Evolutionary conservation across 2,797 vertebrate species (phyloP), one percentile per base, ranked within the genome.

Genomic region (Coregonus sp.): DNA sequence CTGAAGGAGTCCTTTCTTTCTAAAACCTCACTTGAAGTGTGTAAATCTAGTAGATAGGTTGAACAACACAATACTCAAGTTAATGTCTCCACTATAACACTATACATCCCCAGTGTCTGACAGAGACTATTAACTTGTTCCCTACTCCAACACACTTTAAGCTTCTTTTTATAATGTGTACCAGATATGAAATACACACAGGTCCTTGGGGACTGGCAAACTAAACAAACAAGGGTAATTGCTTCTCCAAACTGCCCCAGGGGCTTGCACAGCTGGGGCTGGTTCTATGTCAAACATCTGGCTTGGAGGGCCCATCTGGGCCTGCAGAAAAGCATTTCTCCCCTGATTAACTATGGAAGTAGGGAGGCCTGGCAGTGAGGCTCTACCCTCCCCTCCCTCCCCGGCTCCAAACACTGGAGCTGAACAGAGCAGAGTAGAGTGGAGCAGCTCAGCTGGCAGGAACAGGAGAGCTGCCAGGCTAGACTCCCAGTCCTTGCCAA

Each of bases 251-350:
- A 87, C 71, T 75, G 77, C 56, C 75, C 50, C 70, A 40, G 18
- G 81, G 79, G 74, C 63, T 63, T 75, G 73, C 78, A 85, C 87
- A 90, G 88, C 87, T 91, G 90, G 56, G 65, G 78, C 75, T 83
- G 81, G 81, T 73, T 86, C 71, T 78, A 72, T 80, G 82, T 72
- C 78, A 81, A 85, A 89, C 89, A 93, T 84, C 84, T 89, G 89
- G 82, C 73, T 74, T 25, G 65, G 74, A 81, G 75, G 77, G 77
- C 35, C 18, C 77, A 88, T 82, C 77, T 89, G 81, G 81, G 80
- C 70, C 72, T 61, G 33, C 11, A 25, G 35, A 29, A n/a, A 25
- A 3, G n/a, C 35, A 25, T 56, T 63, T 74, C 33, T 40, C 20
- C 56, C 35, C 56, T 33, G 7, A 16, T 33, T 40, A 70, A 47